phyloP scores from a whole-genome alignment of 1,140 invertebrate genomes.

The Drosophila takahashii region DNA sequence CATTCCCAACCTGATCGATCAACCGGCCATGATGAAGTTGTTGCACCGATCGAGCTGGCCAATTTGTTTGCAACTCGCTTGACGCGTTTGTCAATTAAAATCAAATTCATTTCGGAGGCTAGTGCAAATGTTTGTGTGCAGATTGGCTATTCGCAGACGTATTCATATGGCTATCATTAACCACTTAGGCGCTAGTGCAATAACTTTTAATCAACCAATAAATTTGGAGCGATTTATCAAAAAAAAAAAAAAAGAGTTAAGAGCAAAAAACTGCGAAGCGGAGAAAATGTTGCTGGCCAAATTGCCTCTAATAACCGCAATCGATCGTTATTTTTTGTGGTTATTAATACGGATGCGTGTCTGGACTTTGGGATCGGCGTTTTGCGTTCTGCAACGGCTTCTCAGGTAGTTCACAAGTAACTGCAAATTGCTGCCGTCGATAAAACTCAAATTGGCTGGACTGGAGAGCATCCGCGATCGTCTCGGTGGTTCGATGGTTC shows the following conservation, averaged over 20 bases:
- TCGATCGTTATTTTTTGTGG: conserved; percentile 84
- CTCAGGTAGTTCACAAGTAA: conserved; percentile 85
- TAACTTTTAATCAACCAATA: conserved; percentile 83
- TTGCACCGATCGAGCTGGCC: conserved; percentile 59
- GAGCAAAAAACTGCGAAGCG: conserved; percentile 15
- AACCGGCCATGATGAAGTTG: conserved; percentile 69
- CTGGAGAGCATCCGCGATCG: conserved; percentile 61
- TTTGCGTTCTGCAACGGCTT: conserved; percentile 65
- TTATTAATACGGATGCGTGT: conserved; percentile 75
- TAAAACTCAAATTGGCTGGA: conserved; percentile 75
- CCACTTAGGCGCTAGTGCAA: conserved; percentile 79
- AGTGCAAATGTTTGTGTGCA: conserved; percentile 41
- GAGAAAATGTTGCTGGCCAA: conserved; percentile 73
- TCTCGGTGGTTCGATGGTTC: conserved; percentile 11
- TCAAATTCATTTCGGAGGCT: conserved; percentile 70
- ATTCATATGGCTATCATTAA: conserved; percentile 65
- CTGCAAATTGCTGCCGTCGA: conserved; percentile 82
- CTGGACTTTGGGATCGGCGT: conserved; percentile 35
- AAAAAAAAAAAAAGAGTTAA: conserved; percentile 18
- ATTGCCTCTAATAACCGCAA: conserved; percentile 83
- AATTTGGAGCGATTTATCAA: conserved; percentile 79
- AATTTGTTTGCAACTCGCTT: conserved; percentile 73
- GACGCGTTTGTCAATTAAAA: conserved; percentile 83
- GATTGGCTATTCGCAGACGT: conserved; percentile 18
- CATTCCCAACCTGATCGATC: conserved; percentile 31